Evolutionary conservation across 1,140 invertebrate genomes (phyloP), one percentile per base, ranked within the genome.

Genomic region (Leptopilina boulardi): DNA sequence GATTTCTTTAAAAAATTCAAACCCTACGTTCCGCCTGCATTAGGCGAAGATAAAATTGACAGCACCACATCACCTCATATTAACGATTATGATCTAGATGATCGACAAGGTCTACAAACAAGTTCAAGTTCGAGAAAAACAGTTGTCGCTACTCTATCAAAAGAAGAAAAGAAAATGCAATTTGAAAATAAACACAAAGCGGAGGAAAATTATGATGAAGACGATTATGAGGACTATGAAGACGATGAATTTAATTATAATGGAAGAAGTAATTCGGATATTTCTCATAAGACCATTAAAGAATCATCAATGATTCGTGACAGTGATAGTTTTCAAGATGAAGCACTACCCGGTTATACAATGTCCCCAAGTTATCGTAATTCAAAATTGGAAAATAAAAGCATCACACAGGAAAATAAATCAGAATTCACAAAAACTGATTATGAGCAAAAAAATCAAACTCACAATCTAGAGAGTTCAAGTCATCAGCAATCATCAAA

Each of bases 281-380:
- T 13, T 78, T 15, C 44, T 38, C 30, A n/a, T 18, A 34, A 73
- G 44, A 18, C n/a, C 6, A 0, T 38, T 0, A 75, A 70, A 15
- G 44, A 71, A 71, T 34, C 23, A 15, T 30, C 59, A n/a, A 54
- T 54, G 19, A 54, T 54, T 66, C 85, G 84, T 73, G 91, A 92
- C 79, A 91, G 90, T 21, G 91, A 91, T 83, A 81, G 93, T 34
- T 91, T 94, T 59, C 92, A 94, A 1, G 94, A 94, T 21, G 91
- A 94, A 80, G 85, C 90, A 13, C 87, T 95, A 42, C 91, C 92
- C 15, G 94, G 94, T 2, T 94, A 93, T 75, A 93, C 91, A 18
- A 93, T 95, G 75, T 94, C 94, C 1, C 77, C 91, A 26, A 94
- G 94, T n/a, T 94, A 94, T 80, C 91, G 94, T 30, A 66, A 75